phyloP scores from a whole-genome alignment of 2,113 vertebrate species.

The Carollia perspicillata region DNA sequence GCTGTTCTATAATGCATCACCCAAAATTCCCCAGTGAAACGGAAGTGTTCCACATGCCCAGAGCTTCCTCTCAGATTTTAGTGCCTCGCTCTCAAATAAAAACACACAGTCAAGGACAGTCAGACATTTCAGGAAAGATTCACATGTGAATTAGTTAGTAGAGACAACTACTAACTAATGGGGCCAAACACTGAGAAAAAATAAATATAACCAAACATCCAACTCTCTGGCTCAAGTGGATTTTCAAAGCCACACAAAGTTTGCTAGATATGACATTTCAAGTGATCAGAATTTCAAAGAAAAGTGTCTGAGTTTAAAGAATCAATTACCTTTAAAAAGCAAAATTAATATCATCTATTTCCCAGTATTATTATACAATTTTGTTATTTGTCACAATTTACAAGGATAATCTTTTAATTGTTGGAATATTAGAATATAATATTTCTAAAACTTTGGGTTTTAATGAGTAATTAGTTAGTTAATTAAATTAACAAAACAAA shows the following conservation, averaged over 20 bases:
- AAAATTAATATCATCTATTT: constrained; percentile 17
- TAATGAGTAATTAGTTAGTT: background rate
- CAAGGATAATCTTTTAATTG: background rate
- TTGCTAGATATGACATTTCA: background rate
- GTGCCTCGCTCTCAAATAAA: background rate
- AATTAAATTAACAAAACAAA: background rate
- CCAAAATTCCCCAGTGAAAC: background rate
- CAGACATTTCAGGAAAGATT: background rate
- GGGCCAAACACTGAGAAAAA: background rate
- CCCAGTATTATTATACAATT: background rate
- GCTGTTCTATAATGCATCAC: background rate
- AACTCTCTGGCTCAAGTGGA: background rate
- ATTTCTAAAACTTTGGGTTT: background rate
- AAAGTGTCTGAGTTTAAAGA: background rate
- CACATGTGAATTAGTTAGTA: background rate
- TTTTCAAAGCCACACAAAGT: constrained; percentile 16
- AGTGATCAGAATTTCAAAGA: constrained; percentile 41
- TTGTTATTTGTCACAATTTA: background rate
- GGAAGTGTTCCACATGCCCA: background rate
- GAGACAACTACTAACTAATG: background rate
- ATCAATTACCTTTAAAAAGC: constrained; percentile 6
- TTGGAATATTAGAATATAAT: background rate
- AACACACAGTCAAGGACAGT: background rate
- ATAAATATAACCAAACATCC: background rate
- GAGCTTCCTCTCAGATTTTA: background rate